Percentiles rank a stretch among this genome's conserved stretches.
Conservation (phyloP, 1,140 invertebrate species). For the Drosophila sproati region DNA sequence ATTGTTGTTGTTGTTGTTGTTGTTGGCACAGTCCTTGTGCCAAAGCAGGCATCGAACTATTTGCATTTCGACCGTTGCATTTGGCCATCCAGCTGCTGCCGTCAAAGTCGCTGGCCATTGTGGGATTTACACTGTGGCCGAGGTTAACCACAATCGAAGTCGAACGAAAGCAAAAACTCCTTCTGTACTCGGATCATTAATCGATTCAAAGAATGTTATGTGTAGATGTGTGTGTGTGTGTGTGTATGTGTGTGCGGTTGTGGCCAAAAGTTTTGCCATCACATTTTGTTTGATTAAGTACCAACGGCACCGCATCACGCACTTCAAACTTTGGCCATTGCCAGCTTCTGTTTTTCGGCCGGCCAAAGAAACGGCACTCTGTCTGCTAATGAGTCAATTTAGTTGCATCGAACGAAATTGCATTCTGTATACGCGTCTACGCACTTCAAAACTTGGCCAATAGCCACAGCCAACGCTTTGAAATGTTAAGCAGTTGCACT, state of each 20-base stretch:
- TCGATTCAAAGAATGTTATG: slow-evolving; percentile 36
- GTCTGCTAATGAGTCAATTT: slow-evolving; percentile 79
- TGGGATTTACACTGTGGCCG: slow-evolving; percentile 69
- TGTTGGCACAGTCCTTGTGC: slow-evolving; percentile 53
- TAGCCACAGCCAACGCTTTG: slow-evolving; percentile 32
- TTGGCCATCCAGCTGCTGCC: slow-evolving; percentile 76
- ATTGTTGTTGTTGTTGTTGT: slow-evolving; percentile 28
- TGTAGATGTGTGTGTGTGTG: slow-evolving; percentile 5
- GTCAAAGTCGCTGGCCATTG: slow-evolving; percentile 59
- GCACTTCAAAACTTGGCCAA: slow-evolving; percentile 37
- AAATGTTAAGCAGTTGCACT: slow-evolving; percentile 42
- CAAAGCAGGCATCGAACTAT: slow-evolving; percentile 68
- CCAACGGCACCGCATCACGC: slow-evolving; percentile 3
- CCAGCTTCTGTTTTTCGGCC: neutral
- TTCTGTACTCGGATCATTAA: slow-evolving; percentile 52
- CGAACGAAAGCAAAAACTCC: slow-evolving; percentile 27
- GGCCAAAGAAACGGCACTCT: slow-evolving; percentile 43
- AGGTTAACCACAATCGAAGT: slow-evolving; percentile 71
- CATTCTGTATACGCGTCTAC: slow-evolving; percentile 40
- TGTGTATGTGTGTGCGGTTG: slow-evolving; percentile 6
- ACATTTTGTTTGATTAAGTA: slow-evolving; percentile 51
- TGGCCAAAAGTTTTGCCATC: slow-evolving; percentile 35
- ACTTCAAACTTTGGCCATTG: slow-evolving; percentile 37
- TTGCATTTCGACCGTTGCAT: slow-evolving; percentile 76
- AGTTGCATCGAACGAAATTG: slow-evolving; percentile 75